Base-by-base conservation (phyloP, 2,113 vertebrate genomes). In the Stomatorhinus ivindoensis region DNA sequence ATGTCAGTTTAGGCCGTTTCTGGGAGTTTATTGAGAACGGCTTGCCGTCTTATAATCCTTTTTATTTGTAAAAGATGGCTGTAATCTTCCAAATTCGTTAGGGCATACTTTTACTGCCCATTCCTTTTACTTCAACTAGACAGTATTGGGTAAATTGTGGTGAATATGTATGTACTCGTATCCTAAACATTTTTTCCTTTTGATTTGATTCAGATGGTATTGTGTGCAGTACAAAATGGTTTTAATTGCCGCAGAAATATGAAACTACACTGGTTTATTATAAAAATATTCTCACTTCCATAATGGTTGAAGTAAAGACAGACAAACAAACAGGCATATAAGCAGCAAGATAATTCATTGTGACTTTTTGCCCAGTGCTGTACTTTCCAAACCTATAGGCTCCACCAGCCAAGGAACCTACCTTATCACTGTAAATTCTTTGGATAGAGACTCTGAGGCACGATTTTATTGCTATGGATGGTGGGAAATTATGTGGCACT, bases 401-500 rank as follows among this genome's bases (percentile, higher is more conserved):
- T 61, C 73, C 31, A 9, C 8, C 42, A 44, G 89, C 50, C n/a
- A 47, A 53, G 9, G 50, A 73, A 65, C 2, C 55, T n/a, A 5
- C 2, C 55, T n/a, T 2, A 86, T 88, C 73, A 89, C 35, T 27
- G 24, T 42, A 87, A 91, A 90, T 61, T 24, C 35, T n/a, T 39
- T 51, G 24, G 27, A 44, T 88, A 48, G 44, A 31, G 31, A 87
- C 88, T 84, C 4, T 76, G 55, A 89, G 89, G 46, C 87, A 35
- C 2, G 4, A 82, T 89, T 89, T 17, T 31, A 69, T 27, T 44
- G 19, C 15, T 39, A 11, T 44, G 87, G 39, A 35, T 88, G 9
- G 7, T 46, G 58, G n/a, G 82, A 86, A 55, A 90, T 87, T 21
- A 90, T 58, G 82, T 84, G 69, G 27, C 69, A 76, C n/a, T 58